These are phyloP conservation scores for Pseudochirops corinnae DNA, from an alignment of 2,797 vertebrate genomes.

Conservation along the genomic window DNA sequence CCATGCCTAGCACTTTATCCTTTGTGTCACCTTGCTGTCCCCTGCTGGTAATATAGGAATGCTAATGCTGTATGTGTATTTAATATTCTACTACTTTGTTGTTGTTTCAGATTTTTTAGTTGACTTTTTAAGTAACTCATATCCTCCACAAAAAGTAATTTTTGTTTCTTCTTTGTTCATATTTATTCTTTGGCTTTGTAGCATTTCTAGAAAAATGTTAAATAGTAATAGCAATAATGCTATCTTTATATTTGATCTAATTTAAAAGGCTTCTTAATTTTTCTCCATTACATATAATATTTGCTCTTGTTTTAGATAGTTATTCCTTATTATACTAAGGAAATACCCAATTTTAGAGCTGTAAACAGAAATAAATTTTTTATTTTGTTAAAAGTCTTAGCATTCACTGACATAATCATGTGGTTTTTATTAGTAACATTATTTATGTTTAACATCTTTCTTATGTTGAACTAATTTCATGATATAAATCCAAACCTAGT, in stretches of 20 bases:
- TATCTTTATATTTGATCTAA: neutral
- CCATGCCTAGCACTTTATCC: neutral
- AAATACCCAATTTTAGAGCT: neutral
- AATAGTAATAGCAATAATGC: neutral
- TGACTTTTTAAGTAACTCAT: neutral
- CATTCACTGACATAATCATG: neutral
- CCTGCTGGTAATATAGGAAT: neutral
- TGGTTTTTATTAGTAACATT: neutral
- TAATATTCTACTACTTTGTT: neutral
- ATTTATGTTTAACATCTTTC: neutral
- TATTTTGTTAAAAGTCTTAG: neutral
- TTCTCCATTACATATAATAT: neutral
- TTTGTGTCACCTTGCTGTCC: neutral
- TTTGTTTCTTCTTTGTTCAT: neutral
- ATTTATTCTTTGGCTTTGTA: neutral
- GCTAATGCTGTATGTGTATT: neutral
- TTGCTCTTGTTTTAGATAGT: neutral
- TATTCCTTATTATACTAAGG: neutral
- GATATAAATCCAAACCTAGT: neutral
- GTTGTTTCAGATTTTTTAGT: neutral
- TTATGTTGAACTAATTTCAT: neutral
- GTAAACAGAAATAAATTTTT: neutral
- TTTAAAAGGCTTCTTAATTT: neutral
- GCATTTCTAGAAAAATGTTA: neutral
- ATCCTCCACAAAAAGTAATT: neutral